Evolutionary conservation across 2,113 vertebrate species (phyloP).

Genomic region (Sitta europaea): DNA sequence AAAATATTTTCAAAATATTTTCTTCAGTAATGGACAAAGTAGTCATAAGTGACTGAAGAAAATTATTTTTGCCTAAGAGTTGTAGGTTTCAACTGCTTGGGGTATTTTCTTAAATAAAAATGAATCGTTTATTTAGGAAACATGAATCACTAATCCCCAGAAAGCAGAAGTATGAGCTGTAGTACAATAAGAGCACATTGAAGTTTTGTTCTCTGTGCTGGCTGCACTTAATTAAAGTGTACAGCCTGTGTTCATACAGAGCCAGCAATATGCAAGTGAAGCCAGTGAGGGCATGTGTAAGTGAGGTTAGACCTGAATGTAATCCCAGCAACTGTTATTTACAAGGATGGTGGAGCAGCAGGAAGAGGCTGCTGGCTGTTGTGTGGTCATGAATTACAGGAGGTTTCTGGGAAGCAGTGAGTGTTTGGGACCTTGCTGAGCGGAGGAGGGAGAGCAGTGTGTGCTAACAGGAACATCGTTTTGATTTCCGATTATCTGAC

Average conservation of each 20-base stretch:
- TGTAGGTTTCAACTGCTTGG: neutral
- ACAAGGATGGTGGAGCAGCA: neutral
- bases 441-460: neutral
- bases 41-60: neutral
- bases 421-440: neutral
- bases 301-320: neutral
- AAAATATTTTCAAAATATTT: neutral
- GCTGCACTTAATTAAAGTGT: neutral
- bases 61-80: neutral
- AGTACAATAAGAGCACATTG: neutral
- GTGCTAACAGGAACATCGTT: neutral
- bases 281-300: neutral
- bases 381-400: neutral
- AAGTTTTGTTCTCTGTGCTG: neutral
- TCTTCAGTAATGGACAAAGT: neutral
- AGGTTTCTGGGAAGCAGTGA: neutral
- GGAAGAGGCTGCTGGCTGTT: neutral
- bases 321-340: neutral
- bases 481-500: neutral
- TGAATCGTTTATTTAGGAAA: neutral
- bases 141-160: neutral
- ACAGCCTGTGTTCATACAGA: neutral
- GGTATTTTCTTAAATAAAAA: neutral
- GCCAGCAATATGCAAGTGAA: neutral
- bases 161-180: neutral